Conservation (phyloP, 2,797 vertebrate species). For the Crenichthys baileyi region DNA sequence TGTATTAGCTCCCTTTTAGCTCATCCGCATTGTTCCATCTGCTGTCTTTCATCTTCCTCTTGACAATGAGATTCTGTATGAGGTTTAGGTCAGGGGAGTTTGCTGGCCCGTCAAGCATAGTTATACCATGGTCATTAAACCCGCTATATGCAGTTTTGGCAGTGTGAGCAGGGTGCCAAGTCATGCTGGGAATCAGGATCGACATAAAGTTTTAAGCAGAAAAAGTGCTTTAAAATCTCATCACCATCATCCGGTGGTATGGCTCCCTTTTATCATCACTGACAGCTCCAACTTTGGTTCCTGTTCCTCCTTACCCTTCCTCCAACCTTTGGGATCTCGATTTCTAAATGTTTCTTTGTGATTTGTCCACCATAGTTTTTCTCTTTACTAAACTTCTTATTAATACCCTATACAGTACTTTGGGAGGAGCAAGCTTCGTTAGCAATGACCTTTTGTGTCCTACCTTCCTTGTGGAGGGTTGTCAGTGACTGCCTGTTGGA, state of each 20-base stretch:
- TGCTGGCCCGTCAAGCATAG: not conserved
- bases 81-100: not conserved
- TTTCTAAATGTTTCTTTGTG: not conserved
- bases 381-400: not conserved
- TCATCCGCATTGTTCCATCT: too few species aligned
- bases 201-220: not conserved
- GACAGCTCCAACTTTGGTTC: not conserved
- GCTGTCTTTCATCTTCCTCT: not conserved
- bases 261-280: not conserved
- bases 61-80: not conserved
- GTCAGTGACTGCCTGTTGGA: not conserved
- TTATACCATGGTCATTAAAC: not conserved
- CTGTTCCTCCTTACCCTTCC: slow-evolving; percentile 14
- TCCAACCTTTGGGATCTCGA: slow-evolving; percentile 5
- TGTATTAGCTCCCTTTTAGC: not conserved
- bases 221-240: not conserved
- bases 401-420: not conserved
- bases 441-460: not conserved
- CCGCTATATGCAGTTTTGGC: not conserved
- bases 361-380: not conserved
- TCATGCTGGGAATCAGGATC: not conserved
- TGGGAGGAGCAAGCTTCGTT: not conserved
- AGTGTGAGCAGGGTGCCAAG: not conserved
- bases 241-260: too few species aligned
- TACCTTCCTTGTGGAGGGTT: not conserved